Base-by-base conservation (phyloP, 2,888 invertebrate species). In the Eristalis tenax region DNA sequence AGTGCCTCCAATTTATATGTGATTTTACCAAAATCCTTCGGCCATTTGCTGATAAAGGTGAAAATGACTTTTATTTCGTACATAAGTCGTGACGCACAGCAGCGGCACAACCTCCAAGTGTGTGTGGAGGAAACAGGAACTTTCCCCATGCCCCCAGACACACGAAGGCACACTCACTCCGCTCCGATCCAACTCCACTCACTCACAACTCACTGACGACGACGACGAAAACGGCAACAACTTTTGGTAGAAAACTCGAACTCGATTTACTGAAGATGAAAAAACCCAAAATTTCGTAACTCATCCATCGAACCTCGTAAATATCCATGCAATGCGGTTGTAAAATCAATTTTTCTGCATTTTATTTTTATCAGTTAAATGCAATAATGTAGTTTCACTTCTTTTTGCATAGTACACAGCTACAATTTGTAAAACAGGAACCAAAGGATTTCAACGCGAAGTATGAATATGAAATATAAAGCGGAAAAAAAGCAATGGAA, bases 1-100 rank as follows among this genome's bases (percentile, higher is more conserved):
- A 22, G 18, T 56, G 22, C n/a, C 43, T 69, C 13, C 22, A 38
- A 74, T 69, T 69, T 22, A 22, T 26, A 11, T 64, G n/a, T 28
- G 18, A 68, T 28, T 71, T 59, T 13, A 68, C 64, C 74, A 75
- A 57, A 83, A 80, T 83, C 64, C 75, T 80, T 80, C 79, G 83
- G 70, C 79, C 83, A 83, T 86, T 86, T 86, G 77, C 85, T 59
- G 79, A 73, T 68, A 82, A 85, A 79, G 83, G 83, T 83, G 83
- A 83, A 87, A 83, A 83, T 83, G 43, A 40, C 15, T 40, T 57
- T 28, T 59, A 43, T 75, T 59, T 23, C 18, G n/a, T 56, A 63
- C 61, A 59, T 80, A 22, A 15, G 76, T 82, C 74, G 87, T 87
- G 87, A 87, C 87, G 83, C 87, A 87, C 86, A 40, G 50, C 63